Evolutionary conservation across 2,888 invertebrate genomes (phyloP).

Genomic region (Protonemura montana): DNA sequence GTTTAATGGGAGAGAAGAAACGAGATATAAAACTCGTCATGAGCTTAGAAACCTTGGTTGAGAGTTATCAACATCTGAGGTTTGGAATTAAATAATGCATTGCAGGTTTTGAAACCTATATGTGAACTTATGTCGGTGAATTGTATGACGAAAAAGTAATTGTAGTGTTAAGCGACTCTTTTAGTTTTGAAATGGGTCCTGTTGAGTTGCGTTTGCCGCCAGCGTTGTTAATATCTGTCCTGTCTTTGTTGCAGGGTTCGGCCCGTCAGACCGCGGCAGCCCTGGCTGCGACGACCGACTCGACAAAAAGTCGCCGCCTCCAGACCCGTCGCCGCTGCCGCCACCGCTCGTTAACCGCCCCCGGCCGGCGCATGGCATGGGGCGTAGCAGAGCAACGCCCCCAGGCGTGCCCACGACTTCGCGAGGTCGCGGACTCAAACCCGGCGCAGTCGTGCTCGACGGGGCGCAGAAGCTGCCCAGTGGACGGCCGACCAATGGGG

Average conservation of each 20-base stretch:
- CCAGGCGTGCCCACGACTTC: constrained; percentile 52
- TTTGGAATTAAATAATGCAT: no score
- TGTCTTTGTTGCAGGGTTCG: constrained; percentile 44
- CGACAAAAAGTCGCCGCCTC: constrained; percentile 42
- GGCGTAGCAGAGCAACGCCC: constrained; percentile 49
- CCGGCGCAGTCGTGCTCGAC: constrained; percentile 43
- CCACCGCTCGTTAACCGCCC: background rate
- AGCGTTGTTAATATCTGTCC: no score
- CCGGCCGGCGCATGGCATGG: constrained; percentile 40
- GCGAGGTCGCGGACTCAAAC: constrained; percentile 51
- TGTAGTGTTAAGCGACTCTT: no score
- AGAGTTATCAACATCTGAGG: no score
- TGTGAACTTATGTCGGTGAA: no score
- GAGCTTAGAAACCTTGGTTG: no score
- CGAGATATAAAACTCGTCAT: no score
- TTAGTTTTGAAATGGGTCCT: no score
- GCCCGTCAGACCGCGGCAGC: constrained; percentile 46
- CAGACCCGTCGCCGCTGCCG: constrained; percentile 34
- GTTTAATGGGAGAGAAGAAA: no score
- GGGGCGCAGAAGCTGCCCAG: constrained; percentile 45
- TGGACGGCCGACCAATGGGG: constrained; percentile 45
- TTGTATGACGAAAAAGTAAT: no score
- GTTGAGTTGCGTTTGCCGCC: no score
- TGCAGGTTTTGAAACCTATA: no score
- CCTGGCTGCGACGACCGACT: constrained; percentile 47